Percentiles rank a stretch among this genome's conserved stretches.
phyloP scores from a whole-genome alignment of 2,797 vertebrate genomes.

The Nothura maculosa region DNA sequence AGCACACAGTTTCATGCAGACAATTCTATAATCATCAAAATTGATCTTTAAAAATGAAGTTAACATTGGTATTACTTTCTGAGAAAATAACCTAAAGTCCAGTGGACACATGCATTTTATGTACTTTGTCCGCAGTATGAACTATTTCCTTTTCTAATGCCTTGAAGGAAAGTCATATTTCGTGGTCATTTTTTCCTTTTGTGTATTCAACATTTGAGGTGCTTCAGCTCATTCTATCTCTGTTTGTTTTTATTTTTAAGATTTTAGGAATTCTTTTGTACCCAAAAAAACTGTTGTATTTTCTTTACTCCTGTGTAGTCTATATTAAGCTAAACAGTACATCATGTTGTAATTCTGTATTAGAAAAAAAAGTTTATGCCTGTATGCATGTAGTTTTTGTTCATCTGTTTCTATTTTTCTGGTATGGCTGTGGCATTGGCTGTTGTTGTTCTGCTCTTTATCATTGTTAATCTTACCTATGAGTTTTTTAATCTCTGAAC shows the following conservation, averaged over 20 bases:
- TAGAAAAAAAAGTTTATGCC: neutral
- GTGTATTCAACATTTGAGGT: neutral
- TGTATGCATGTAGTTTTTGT: neutral
- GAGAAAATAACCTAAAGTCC: neutral
- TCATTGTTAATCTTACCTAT: neutral
- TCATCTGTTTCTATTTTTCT: neutral
- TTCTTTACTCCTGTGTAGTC: neutral
- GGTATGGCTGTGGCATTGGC: neutral
- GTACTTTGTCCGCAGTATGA: neutral
- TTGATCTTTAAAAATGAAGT: neutral
- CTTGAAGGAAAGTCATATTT: neutral
- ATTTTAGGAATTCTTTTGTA: neutral
- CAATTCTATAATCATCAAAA: neutral
- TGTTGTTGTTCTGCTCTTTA: neutral
- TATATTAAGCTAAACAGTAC: neutral
- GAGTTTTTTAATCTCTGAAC: neutral
- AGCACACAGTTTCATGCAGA: neutral
- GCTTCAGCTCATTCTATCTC: neutral
- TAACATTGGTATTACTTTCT: neutral
- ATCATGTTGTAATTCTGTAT: neutral
- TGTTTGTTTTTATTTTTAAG: neutral
- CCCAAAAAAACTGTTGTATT: neutral
- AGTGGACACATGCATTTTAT: neutral
- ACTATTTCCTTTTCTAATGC: neutral
- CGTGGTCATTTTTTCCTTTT: neutral